Base-by-base conservation (phyloP, 2,797 vertebrate species). In the Valencia hispanica region DNA sequence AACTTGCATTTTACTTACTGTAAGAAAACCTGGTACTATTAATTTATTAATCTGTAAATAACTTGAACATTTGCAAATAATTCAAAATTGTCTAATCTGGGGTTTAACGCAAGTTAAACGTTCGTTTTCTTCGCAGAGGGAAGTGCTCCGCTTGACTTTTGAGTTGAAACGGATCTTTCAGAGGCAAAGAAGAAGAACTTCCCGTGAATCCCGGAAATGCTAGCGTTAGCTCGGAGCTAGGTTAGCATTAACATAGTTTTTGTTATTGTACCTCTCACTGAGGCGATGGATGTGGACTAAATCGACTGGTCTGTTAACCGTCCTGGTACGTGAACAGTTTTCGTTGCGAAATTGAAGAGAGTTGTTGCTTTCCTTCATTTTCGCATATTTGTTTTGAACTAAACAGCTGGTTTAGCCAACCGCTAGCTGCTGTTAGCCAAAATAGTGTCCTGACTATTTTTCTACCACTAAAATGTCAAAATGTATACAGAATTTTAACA, bases 281-380 rank as follows among this genome's bases (percentile, higher is more conserved):
- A 30, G 66, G 68, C 50, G 55, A 94, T 93, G 91, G 91, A 85
- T 85, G 87, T 72, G 83, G 50, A 76, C 27, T 9, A 3, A 45
- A 22, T 5, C 22, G 34, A 55, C 5, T 5, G 22, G 36, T 77
- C 47, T 0, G 8, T 71, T 45, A 5, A 84, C 82, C 61, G 30
- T 83, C 50, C 79, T 39, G 88, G 90, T 92, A 68, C 9, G 87
- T 86, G 41, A 78, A 27, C 10, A 18, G 25, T 9, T 27, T 27
- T 27, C 11, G 45, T 43, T 43, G 3, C n/a, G 5, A 68, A 45
- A 27, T 11, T 27, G 14, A 25, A 66, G 0, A n/a, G 22, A n/a
- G 32, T 66, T 41, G 11, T n/a, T 36, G 2, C 11, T 41, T 25
- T 51, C 11, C 2, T 27, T 68, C 3, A 43, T 68, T n/a, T 27